Evolutionary conservation across 2,888 invertebrate genomes (phyloP).

Genomic region (Scaptomyza flava): DNA sequence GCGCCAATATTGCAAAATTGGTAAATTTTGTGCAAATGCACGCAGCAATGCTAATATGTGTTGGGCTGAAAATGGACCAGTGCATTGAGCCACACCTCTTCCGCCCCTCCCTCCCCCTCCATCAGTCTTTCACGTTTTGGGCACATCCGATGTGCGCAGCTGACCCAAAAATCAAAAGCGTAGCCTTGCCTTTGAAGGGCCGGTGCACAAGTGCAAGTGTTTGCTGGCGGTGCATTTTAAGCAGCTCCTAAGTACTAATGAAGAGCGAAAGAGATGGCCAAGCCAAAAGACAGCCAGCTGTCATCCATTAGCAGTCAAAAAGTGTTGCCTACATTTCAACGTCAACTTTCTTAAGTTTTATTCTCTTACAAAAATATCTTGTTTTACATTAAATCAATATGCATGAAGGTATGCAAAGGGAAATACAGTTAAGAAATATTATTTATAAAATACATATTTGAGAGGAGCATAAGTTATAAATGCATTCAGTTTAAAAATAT

Average conservation of each 20-base stretch:
- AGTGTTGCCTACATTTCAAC: slow-evolving; percentile 33
- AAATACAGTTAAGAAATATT: no score
- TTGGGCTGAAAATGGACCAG: no score
- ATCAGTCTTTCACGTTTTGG: background rate
- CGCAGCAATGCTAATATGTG: no score
- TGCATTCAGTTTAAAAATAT: background rate
- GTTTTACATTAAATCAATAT: no score
- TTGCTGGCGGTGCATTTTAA: background rate
- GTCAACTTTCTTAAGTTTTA: slow-evolving; percentile 3
- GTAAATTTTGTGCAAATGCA: background rate
- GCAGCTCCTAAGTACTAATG: slow-evolving; percentile 2
- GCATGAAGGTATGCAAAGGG: no score
- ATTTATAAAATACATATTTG: no score
- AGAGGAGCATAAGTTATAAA: background rate
- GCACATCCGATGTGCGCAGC: background rate
- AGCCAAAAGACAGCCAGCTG: background rate
- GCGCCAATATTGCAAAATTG: background rate
- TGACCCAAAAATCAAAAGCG: slow-evolving; percentile 6
- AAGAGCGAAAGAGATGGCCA: background rate
- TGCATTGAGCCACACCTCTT: no score
- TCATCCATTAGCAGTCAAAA: slow-evolving; percentile 9
- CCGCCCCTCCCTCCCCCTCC: background rate
- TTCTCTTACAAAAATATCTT: no score
- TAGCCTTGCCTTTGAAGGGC: slow-evolving; percentile 26
- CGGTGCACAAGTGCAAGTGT: slow-evolving; percentile 7